Percentiles rank a stretch among this genome's conserved stretches.
phyloP scores from a whole-genome alignment of 2,113 vertebrate species.

The Barbus barbus region DNA sequence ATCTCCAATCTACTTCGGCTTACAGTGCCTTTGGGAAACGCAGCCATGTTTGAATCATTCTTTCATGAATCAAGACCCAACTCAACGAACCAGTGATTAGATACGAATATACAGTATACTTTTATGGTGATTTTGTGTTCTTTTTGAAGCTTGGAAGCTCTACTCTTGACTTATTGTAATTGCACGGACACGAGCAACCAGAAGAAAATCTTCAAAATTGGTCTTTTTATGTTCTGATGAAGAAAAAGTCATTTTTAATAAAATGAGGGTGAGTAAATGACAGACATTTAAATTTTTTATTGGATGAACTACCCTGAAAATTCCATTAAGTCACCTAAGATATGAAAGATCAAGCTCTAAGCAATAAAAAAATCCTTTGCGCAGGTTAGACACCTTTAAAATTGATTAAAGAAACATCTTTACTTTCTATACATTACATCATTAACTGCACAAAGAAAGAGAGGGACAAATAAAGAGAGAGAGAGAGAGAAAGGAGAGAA shows the following conservation, averaged over 20 bases:
- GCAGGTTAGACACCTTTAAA: constrained; percentile 3
- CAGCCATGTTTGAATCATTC: background rate
- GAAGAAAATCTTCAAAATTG: background rate
- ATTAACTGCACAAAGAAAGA: background rate
- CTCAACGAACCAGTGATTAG: background rate
- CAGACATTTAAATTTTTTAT: background rate
- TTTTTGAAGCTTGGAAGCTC: background rate
- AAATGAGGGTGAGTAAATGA: background rate
- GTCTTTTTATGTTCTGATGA: background rate
- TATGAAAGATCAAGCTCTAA: background rate
- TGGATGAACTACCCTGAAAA: background rate
- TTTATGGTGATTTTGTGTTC: background rate
- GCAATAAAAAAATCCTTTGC: background rate
- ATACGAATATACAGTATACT: background rate
- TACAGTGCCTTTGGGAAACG: background rate
- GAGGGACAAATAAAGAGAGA: too few species aligned
- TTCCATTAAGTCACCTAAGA: background rate
- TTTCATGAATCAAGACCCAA: background rate
- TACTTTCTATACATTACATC: too few species aligned
- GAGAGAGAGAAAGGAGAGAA: background rate
- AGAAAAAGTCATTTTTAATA: background rate
- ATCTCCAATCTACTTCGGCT: background rate
- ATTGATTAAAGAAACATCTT: background rate
- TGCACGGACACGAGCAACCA: too few species aligned
- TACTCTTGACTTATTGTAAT: background rate